Conservation (phyloP, 2,888 invertebrate species). For the Anthophora plumipes region DNA sequence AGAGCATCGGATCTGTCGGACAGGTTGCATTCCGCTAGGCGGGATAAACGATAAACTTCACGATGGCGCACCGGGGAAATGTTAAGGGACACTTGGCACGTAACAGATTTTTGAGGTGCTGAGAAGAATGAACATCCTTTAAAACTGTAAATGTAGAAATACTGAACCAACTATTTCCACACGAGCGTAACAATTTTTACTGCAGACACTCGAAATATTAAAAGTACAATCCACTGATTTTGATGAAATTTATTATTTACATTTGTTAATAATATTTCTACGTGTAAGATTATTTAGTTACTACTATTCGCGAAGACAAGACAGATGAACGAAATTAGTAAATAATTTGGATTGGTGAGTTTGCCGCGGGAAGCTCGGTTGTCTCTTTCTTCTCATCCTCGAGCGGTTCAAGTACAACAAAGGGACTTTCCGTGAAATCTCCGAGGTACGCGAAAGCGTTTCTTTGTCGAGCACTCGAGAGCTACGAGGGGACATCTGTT, state of each 20-base stretch:
- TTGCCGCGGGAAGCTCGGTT: constrained; percentile 41
- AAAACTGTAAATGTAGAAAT: not conserved
- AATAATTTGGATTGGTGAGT: constrained; percentile 63
- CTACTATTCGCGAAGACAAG: not conserved
- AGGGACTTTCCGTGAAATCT: constrained; percentile 71
- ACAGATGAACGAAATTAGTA: constrained; percentile 54
- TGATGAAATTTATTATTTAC: too few species aligned
- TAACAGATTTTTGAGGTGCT: not conserved
- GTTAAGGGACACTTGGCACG: not conserved
- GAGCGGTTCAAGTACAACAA: constrained; percentile 67
- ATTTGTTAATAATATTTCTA: too few species aligned
- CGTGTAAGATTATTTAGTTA: too few species aligned
- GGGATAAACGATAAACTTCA: constrained; percentile 32
- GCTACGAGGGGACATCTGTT: constrained; percentile 71
- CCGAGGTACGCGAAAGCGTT: constrained; percentile 66
- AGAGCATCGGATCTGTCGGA: constrained; percentile 38
- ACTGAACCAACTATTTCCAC: not conserved
- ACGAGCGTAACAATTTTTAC: not conserved
- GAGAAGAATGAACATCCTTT: not conserved
- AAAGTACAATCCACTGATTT: too few species aligned
- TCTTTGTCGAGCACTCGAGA: constrained; percentile 73
- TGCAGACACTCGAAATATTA: too few species aligned
- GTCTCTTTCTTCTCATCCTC: constrained; percentile 61
- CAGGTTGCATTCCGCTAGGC: constrained; percentile 44
- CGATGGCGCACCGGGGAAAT: constrained; percentile 21